A percentile compares a stretch with the other conserved stretches of the same genome.
These are phyloP conservation scores for Zaprionus lineosus DNA, from an alignment of 2,888 invertebrate species.

Conservation along the genomic window DNA sequence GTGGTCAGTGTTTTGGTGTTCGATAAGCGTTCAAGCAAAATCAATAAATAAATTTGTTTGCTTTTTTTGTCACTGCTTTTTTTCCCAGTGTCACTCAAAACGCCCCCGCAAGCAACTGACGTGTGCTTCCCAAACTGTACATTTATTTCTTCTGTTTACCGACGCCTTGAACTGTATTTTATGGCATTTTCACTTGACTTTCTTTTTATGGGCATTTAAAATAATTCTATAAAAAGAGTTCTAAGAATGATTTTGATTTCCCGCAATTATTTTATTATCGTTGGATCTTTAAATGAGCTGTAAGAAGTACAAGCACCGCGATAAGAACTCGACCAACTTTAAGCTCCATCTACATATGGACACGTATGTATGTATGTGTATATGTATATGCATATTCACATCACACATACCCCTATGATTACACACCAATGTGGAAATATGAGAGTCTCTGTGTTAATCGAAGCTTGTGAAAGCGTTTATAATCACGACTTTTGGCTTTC, in stretches of 20 bases:
- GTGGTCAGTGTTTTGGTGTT: conserved; percentile 51
- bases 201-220: too few relatives aligned
- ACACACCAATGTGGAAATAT: background rate
- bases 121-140: conserved; percentile 33
- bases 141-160: too few relatives aligned
- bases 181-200: too few relatives aligned
- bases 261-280: conserved; percentile 25
- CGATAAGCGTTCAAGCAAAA: conserved; percentile 34
- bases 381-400: too few relatives aligned
- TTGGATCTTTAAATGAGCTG: conserved; percentile 41
- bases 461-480: conserved; percentile 64
- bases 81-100: conserved; percentile 39
- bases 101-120: too few relatives aligned
- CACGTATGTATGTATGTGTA: conserved; percentile 2
- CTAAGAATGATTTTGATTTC: conserved; percentile 33
- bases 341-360: conserved; percentile 13
- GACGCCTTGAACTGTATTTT: too few relatives aligned
- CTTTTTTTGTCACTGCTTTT: too few relatives aligned
- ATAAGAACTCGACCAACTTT: conserved; percentile 32
- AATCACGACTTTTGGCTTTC: conserved; percentile 37
- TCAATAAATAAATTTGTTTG: conserved; percentile 36
- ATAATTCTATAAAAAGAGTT: background rate
- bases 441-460: conserved; percentile 52
- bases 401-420: too few relatives aligned
- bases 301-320: conserved; percentile 14